Percentiles rank a stretch among this genome's conserved stretches.
These are phyloP conservation scores for Pseudonaja textilis DNA, from an alignment of 2,113 vertebrate genomes.

Conservation along the genomic window DNA sequence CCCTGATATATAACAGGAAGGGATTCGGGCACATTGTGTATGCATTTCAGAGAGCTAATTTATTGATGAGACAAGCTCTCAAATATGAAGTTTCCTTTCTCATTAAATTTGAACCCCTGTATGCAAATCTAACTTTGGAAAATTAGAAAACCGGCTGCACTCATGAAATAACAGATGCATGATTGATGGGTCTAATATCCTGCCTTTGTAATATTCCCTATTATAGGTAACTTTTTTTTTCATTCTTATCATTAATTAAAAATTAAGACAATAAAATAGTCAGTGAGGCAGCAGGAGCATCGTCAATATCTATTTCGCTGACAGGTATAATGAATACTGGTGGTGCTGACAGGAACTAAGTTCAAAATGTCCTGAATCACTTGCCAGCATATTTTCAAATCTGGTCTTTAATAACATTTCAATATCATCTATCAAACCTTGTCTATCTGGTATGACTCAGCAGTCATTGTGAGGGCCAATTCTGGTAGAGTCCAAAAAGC, in stretches of 20 bases:
- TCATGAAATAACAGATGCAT: conserved; percentile 45
- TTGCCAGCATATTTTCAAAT: conserved; percentile 26
- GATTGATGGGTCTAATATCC: conserved; percentile 49
- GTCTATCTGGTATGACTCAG: conserved; percentile 7
- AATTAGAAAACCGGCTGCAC: conserved; percentile 50
- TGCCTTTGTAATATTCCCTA: conserved; percentile 20
- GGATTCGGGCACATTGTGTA: background rate
- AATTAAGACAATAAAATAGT: conserved; percentile 48
- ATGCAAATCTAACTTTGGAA: conserved; percentile 43
- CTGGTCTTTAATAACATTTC: conserved; percentile 28
- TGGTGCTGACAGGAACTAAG: conserved; percentile 21
- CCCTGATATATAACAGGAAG: background rate
- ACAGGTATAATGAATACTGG: conserved; percentile 18
- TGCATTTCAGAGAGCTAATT: conserved; percentile 32
- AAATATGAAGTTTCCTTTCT: conserved; percentile 41
- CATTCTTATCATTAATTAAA: conserved; percentile 56
- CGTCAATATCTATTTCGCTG: conserved; percentile 30
- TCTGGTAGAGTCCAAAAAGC: background rate
- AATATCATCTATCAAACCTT: conserved; percentile 17
- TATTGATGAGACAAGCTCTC: conserved; percentile 45
- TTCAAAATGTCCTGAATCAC: conserved; percentile 4
- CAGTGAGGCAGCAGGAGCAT: conserved; percentile 30
- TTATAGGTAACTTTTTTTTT: conserved; percentile 34
- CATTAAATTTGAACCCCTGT: conserved; percentile 39
- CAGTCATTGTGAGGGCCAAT: conserved; percentile 22